Evolutionary conservation across 2,888 invertebrate genomes (phyloP).

Genomic region (Acronicta psi): DNA sequence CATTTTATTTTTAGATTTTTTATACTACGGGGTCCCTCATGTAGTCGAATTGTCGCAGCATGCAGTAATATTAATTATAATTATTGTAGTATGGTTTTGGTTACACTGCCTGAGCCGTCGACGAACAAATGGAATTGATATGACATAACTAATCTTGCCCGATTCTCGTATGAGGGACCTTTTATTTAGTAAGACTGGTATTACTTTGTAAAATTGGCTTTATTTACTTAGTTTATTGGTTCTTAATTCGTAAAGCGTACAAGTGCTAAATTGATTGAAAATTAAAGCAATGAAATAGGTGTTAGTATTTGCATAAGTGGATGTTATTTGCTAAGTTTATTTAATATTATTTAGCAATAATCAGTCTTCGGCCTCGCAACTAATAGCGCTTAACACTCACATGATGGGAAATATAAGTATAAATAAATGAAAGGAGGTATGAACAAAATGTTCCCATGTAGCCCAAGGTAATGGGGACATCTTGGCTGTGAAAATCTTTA

Average conservation of each 20-base stretch:
- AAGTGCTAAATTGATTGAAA: conserved; percentile 70
- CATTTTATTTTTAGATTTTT: conserved; percentile 44
- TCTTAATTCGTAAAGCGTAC: conserved; percentile 45
- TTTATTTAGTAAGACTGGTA: conserved; percentile 69
- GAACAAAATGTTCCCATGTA: too few species aligned
- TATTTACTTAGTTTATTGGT: conserved; percentile 63
- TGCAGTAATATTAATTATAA: not conserved
- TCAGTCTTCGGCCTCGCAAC: conserved; percentile 34
- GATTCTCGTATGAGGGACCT: conserved; percentile 55
- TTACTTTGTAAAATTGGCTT: conserved; percentile 65
- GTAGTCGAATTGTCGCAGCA: conserved; percentile 11
- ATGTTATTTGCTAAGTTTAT: conserved; percentile 59
- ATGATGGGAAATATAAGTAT: not conserved
- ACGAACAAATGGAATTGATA: conserved; percentile 36
- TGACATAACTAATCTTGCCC: conserved; percentile 52
- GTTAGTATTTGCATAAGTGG: conserved; percentile 60
- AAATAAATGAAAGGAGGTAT: too few species aligned
- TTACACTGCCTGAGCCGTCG: conserved; percentile 30
- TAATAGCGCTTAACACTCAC: conserved; percentile 28
- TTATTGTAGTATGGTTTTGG: conserved; percentile 26
- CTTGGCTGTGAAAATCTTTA: not conserved
- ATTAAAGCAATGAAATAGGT: conserved; percentile 76
- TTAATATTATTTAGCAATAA: conserved; percentile 50
- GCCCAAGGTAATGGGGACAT: too few species aligned
- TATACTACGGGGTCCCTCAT: conserved; percentile 32